phyloP scores from a whole-genome alignment of 2,113 vertebrate species.

The Sinosuthora webbiana region DNA sequence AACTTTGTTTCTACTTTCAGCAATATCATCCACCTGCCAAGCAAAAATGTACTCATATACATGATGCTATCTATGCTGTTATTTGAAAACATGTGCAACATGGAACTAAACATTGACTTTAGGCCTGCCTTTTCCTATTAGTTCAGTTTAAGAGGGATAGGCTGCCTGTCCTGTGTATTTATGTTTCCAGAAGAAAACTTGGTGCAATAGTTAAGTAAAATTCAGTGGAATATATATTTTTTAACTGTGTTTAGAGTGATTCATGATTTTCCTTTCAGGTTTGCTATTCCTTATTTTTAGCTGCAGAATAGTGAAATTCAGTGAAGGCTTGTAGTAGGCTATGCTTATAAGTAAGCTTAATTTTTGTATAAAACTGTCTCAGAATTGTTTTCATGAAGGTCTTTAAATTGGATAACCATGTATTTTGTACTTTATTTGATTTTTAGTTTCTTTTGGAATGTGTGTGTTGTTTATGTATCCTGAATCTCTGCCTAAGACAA shows the following conservation, averaged over 20 bases:
- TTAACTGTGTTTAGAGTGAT: not conserved
- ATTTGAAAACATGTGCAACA: accelerated
- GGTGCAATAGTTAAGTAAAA: not conserved
- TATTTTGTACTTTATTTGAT: not conserved
- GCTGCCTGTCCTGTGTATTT: not conserved
- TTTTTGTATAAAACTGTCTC: not conserved
- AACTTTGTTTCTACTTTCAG: not conserved
- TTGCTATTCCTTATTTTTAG: not conserved
- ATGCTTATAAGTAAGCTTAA: not conserved
- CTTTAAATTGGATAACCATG: not conserved
- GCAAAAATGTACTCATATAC: not conserved
- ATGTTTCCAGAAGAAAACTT: not conserved
- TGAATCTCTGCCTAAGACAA: not conserved
- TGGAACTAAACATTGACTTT: not conserved
- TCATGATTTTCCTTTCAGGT: not conserved
- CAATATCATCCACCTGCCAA: not conserved
- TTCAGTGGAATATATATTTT: not conserved
- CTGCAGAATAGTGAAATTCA: not conserved
- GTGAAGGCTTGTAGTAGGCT: not conserved
- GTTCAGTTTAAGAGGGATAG: not conserved
- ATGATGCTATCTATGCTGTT: not conserved
- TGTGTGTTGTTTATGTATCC: not conserved
- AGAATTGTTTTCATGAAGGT: not conserved
- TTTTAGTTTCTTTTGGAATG: not conserved
- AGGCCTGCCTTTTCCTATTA: not conserved